These are phyloP conservation scores for Lycia hirtaria DNA, from an alignment of 2,888 invertebrate species.

Conservation along the genomic window DNA sequence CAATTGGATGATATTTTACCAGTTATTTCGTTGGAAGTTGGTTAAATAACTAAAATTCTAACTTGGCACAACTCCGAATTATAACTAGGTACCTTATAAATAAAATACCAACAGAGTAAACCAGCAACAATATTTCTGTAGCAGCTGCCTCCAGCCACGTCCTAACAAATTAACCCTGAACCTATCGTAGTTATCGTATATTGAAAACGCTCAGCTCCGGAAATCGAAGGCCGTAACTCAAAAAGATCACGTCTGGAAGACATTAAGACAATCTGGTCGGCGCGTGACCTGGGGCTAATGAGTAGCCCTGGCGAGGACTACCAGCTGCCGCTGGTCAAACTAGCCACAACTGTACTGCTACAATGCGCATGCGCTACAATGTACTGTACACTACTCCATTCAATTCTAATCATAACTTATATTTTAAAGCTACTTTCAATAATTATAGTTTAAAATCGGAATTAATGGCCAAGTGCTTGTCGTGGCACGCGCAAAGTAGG, in stretches of 20 bases:
- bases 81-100: neutral
- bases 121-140: neutral
- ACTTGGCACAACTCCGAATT: neutral
- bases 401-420: too few species aligned
- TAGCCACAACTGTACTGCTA: too few species aligned
- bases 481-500: too few species aligned
- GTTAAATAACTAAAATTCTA: neutral
- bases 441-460: too few species aligned
- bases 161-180: slow-evolving; percentile 18
- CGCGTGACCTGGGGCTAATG: slow-evolving; percentile 40
- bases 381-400: too few species aligned
- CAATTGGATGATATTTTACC: too few species aligned
- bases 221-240: slow-evolving; percentile 46
- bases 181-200: slow-evolving; percentile 17
- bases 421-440: too few species aligned
- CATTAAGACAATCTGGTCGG: slow-evolving; percentile 47
- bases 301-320: neutral
- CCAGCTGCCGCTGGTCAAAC: slow-evolving; percentile 1
- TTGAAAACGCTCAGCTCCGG: slow-evolving; percentile 25
- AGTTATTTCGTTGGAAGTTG: too few species aligned
- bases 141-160: slow-evolving; percentile 8
- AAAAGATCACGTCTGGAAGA: slow-evolving; percentile 44
- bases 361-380: neutral
- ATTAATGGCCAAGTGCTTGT: too few species aligned
- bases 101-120: neutral